phyloP scores from a whole-genome alignment of 2,113 vertebrate species.

The Hemicordylus capensis region DNA sequence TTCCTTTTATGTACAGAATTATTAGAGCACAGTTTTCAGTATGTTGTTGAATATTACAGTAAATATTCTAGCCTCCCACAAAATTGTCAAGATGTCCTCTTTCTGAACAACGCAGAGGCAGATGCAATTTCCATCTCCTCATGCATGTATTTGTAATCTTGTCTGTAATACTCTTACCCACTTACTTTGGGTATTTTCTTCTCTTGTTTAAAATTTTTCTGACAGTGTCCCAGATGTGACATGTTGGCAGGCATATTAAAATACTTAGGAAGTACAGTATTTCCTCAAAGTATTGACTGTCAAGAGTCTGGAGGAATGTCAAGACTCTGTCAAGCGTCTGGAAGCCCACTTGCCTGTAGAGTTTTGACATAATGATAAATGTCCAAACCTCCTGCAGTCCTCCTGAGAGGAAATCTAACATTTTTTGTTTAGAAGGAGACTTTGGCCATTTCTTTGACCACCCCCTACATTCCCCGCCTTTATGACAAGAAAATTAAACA shows the following conservation, averaged over 20 bases:
- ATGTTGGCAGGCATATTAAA: conserved; percentile 33
- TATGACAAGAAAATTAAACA: conserved; percentile 5
- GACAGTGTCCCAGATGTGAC: not conserved
- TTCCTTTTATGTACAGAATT: not conserved
- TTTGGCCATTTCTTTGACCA: not conserved
- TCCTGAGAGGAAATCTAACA: conserved; percentile 1
- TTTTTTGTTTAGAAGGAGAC: conserved; percentile 11
- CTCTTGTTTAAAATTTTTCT: not conserved
- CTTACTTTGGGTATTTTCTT: not conserved
- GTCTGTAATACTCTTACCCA: not conserved
- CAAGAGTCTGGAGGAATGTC: not conserved
- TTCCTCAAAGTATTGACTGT: conserved; percentile 17
- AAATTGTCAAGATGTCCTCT: not conserved
- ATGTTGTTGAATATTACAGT: not conserved
- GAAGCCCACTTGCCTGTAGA: not conserved
- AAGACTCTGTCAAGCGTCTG: no score
- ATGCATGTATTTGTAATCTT: not conserved
- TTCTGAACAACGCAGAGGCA: not conserved
- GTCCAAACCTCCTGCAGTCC: not conserved
- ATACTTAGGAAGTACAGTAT: conserved; percentile 4
- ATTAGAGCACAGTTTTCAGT: not conserved
- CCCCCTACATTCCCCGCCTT: not conserved
- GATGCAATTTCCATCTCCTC: not conserved
- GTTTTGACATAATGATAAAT: conserved; percentile 30
- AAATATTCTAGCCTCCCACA: not conserved